A percentile compares a stretch with the other conserved stretches of the same genome.
These are phyloP conservation scores for Synchiropus splendidus DNA, from an alignment of 2,113 vertebrate genomes.

Conservation along the genomic window DNA sequence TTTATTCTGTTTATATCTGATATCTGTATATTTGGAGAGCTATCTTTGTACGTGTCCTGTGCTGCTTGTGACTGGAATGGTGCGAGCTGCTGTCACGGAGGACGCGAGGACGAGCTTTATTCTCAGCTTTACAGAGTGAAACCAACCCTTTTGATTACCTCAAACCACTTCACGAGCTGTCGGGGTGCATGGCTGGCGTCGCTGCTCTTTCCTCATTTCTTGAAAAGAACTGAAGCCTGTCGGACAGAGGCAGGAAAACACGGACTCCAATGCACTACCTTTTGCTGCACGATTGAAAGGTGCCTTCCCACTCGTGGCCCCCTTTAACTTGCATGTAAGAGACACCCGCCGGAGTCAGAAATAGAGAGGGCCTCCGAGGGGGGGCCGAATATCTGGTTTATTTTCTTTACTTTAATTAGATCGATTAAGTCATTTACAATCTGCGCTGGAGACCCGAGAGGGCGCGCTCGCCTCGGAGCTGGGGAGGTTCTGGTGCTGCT, in stretches of 20 bases:
- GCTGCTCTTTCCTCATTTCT: too few species aligned
- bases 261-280: slow-evolving; percentile 55
- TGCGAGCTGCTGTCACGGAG: neutral
- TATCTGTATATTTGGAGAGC: slow-evolving; percentile 75
- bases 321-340: slow-evolving; percentile 68
- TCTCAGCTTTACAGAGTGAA: slow-evolving; percentile 53
- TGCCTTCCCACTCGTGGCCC: slow-evolving; percentile 66
- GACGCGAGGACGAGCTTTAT: slow-evolving; percentile 38
- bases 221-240: slow-evolving; percentile 8
- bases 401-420: slow-evolving; percentile 67
- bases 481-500: too few species aligned
- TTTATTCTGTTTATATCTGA: slow-evolving; percentile 62
- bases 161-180: slow-evolving; percentile 12
- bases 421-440: slow-evolving; percentile 54
- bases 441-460: slow-evolving; percentile 38
- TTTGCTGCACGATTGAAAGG: slow-evolving; percentile 68
- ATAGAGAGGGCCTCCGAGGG: slow-evolving; percentile 59
- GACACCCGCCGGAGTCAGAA: slow-evolving; percentile 68
- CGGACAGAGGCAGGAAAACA: slow-evolving; percentile 32
- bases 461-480: slow-evolving; percentile 21
- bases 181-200: slow-evolving; percentile 9
- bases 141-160: slow-evolving; percentile 71
- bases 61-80: slow-evolving; percentile 57
- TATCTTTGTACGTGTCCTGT: slow-evolving; percentile 66
- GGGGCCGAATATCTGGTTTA: slow-evolving; percentile 52